Evolutionary conservation across 1,140 invertebrate genomes (phyloP).

Genomic region (Pseudomyrmex concolor): DNA sequence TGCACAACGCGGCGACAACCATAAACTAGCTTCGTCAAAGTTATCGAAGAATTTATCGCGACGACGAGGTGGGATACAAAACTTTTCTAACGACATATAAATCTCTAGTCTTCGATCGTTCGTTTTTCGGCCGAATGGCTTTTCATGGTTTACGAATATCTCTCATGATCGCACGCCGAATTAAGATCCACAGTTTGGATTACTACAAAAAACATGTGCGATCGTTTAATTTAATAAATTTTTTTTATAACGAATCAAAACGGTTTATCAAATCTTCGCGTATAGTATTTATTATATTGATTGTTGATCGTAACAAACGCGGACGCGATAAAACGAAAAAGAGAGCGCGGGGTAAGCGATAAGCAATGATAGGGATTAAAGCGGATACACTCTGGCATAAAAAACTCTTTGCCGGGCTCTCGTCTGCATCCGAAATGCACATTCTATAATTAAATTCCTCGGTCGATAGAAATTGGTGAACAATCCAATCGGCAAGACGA

Average conservation of each 20-base stretch:
- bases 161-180: background rate
- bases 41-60: conserved; percentile 63
- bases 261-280: conserved; percentile 5
- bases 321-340: background rate
- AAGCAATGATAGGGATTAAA: conserved; percentile 52
- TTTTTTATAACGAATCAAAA: background rate
- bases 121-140: conserved; percentile 15
- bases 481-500: conserved; percentile 36
- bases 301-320: background rate
- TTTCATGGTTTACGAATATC: conserved; percentile 34
- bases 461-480: conserved; percentile 30
- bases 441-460: conserved; percentile 58
- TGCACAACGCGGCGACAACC: conserved; percentile 9
- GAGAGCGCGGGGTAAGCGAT: background rate
- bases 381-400: conserved; percentile 33
- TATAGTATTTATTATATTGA: background rate
- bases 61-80: conserved; percentile 56
- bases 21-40: conserved; percentile 51
- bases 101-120: conserved; percentile 45
- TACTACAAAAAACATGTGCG: no score
- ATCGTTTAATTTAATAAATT: no score
- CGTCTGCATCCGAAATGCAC: conserved; percentile 40
- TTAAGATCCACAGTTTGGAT: no score
- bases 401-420: conserved; percentile 28
- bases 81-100: conserved; percentile 56